Base-by-base conservation (phyloP, 2,113 vertebrate genomes). In the Mus spicilegus region DNA sequence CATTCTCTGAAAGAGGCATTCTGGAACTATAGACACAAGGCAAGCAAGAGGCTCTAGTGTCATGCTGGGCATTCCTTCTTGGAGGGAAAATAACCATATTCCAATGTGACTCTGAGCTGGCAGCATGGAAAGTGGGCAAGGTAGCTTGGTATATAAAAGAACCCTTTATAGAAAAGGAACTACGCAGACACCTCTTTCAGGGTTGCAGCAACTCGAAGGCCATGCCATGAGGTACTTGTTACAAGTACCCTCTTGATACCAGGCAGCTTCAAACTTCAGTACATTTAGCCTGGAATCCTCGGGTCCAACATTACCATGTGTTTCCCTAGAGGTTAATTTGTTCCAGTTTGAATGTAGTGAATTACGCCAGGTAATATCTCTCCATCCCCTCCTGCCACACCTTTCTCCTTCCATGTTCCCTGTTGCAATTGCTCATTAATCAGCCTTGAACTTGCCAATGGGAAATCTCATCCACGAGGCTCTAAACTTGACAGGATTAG, bases 321-420 rank as follows among this genome's bases (percentile, higher is more conserved):
- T 80, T 88, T 85, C 49, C 80, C 42, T 72, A 61, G 39, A 36
- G 28, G 39, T 98, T 98, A 93, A 91, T 85, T 86, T 86, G 97
- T 77, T 84, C 97, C 75, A 61, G 92, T 97, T 97, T 94, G 78
- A 96, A 54, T 96, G 91, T 73, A 92, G 82, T 84, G 58, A 70
- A 33, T 96, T 87, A 56, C 1, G 95, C 76, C 42, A 7, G 82
- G 36, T 90, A 96, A 97, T 90, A 70, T 46, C 87, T 94, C 24
- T 14, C 75, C n/a, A 2, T 85, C 82, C 89, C 70, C 81, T 96
- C 54, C 39, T 36, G 90, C 94, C 1, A 3, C 39, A 91, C 95
- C 13, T 0, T n/a, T 94, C 20, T 56, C 1, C 36, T n/a, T 76
- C 84, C 81, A 6, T 26, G 3, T 69, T 54, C 56, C 20, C 75